These are phyloP conservation scores for Daubentonia madagascariensis DNA, from an alignment of 2,113 vertebrate genomes.

Conservation along the genomic window DNA sequence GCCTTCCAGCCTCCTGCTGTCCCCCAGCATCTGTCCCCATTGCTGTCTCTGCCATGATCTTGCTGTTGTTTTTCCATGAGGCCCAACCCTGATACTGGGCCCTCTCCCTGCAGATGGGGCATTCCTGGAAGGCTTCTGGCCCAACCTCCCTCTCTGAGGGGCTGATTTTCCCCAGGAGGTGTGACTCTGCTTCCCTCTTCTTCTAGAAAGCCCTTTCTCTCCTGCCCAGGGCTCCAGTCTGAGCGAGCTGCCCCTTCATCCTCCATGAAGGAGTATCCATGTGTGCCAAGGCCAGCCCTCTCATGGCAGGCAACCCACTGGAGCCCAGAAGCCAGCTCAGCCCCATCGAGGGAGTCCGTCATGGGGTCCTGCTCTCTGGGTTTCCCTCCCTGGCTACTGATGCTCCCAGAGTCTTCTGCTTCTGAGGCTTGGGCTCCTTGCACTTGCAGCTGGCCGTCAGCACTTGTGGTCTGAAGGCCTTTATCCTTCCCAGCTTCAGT, in stretches of 20 bases:
- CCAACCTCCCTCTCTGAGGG: background rate
- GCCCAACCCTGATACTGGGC: background rate
- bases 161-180: background rate
- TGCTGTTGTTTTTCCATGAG: background rate
- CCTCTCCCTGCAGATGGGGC: background rate
- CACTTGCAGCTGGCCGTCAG: background rate
- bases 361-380: background rate
- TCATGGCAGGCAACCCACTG: background rate
- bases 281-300: background rate
- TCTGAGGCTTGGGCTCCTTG: slow-evolving; percentile 47
- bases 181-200: background rate
- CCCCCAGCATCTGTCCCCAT: too few species aligned
- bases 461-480: background rate
- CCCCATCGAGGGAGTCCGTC: background rate
- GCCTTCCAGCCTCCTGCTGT: background rate
- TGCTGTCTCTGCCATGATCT: background rate
- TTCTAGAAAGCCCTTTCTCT: slow-evolving; percentile 47
- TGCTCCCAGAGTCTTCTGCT: background rate
- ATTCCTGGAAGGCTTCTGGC: background rate
- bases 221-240: background rate
- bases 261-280: background rate
- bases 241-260: background rate
- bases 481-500: slow-evolving; percentile 47
- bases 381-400: background rate
- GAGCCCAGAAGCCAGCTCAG: background rate